phyloP scores from a whole-genome alignment of 2,888 invertebrate species.

The Philopedon plagiatum region DNA sequence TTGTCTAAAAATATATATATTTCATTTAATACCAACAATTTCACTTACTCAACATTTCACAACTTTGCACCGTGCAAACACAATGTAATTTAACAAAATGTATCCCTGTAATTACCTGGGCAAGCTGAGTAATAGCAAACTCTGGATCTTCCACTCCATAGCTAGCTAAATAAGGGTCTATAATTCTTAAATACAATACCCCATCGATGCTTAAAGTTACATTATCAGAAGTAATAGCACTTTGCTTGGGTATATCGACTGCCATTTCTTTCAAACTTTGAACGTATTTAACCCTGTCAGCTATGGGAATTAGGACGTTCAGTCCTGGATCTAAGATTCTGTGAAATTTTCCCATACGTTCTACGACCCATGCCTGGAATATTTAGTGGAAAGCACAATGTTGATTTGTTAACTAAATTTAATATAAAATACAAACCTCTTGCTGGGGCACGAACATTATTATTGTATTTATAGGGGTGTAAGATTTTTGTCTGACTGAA shows the following conservation, averaged over 20 bases:
- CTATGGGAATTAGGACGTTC: slow-evolving; percentile 90
- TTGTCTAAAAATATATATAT: slow-evolving; percentile 74
- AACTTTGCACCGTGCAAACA: background rate
- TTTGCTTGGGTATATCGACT: slow-evolving; percentile 98
- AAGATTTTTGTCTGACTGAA: slow-evolving; percentile 57
- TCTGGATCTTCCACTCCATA: slow-evolving; percentile 99
- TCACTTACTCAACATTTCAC: background rate
- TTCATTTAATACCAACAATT: too few species aligned
- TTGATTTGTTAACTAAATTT: slow-evolving; percentile 53
- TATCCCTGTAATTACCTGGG: slow-evolving; percentile 73
- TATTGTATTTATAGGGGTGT: slow-evolving; percentile 90
- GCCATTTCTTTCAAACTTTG: slow-evolving; percentile 99
- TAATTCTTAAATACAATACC: slow-evolving; percentile 93
- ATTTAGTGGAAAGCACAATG: slow-evolving; percentile 9
- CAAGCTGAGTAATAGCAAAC: slow-evolving; percentile 98
- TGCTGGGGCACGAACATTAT: slow-evolving; percentile 99
- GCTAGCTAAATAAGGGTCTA: slow-evolving; percentile 94
- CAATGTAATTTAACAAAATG: background rate
- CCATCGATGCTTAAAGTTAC: slow-evolving; percentile 98
- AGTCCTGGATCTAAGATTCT: slow-evolving; percentile 95
- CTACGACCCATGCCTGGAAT: slow-evolving; percentile 94
- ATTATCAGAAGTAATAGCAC: slow-evolving; percentile 98
- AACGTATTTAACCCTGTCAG: slow-evolving; percentile 96
- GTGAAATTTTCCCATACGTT: slow-evolving; percentile 98
- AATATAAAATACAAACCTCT: slow-evolving; percentile 76